Base-by-base conservation (phyloP, 2,888 invertebrate species). In the Hypomecis punctinalis region DNA sequence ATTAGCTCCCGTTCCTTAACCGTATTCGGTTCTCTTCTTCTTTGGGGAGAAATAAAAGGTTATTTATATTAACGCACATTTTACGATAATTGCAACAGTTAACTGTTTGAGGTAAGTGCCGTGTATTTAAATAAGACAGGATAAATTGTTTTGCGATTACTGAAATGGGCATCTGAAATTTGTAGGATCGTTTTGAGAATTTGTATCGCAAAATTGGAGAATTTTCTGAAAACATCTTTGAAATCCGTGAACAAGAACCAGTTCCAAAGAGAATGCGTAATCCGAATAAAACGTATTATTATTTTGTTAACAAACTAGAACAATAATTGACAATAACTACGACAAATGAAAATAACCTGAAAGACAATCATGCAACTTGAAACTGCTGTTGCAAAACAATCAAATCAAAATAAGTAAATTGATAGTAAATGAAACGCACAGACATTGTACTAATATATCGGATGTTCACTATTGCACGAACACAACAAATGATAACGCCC, bases 401-500 rank as follows among this genome's bases (percentile, higher is more conserved):
- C 11, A 43, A 43, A 36, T 49, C 10, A 6, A 35, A 9, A 47
- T 7, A 35, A 35, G n/a, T 5, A 52, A 33, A 9, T 39, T 8
- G 39, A 39, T 8, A 7, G 13, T n/a, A 40, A 40, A 52, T 5
- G 13, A 40, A 42, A 9, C 10, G 10, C 37, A 11, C 9, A 37
- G 5, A 51, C 23, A 40, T 6, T 52, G 10, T 10, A 10, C 33
- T 37, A 8, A 55, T 35, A 36, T 23, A 33, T 51, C 46, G 51
- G 52, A 63, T 48, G 47, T 53, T 10, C 42, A 52, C 8, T 59
- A 42, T 63, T 61, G 53, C 59, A 37, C 49, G 53, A 64, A 56
- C 55, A 64, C 23, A 37, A 42, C 39, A 51, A 49, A 11, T 49
- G 51, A 64, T 58, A 62, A 58, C 48, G 23, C 11, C 35, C 39